Percentiles rank a stretch among this genome's conserved stretches.
phyloP scores from a whole-genome alignment of 2,888 invertebrate genomes.

The Thalpophila matura region DNA sequence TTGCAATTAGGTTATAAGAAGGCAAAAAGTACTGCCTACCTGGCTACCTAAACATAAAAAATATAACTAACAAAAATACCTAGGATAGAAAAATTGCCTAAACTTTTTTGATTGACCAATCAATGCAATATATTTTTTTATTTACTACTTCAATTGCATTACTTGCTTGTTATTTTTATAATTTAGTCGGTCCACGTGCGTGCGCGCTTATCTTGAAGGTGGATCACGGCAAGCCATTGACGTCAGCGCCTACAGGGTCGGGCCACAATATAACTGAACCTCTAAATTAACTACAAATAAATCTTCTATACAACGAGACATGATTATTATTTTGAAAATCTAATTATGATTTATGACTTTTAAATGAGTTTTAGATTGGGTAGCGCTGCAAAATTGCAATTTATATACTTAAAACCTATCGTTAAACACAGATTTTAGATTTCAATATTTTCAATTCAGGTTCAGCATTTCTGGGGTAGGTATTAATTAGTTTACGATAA shows the following conservation, averaged over 20 bases:
- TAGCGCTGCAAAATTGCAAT: neutral
- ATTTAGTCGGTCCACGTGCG: constrained; percentile 60
- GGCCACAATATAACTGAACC: constrained; percentile 49
- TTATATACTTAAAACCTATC: neutral
- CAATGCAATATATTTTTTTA: constrained; percentile 11
- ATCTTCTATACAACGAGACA: constrained; percentile 22
- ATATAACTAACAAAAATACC: neutral
- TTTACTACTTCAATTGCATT: constrained; percentile 42
- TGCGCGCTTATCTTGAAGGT: constrained; percentile 64
- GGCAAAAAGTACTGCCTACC: too few species aligned
- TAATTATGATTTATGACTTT: constrained; percentile 19
- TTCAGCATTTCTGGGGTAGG: too few species aligned
- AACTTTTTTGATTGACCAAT: constrained; percentile 7
- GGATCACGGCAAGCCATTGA: constrained; percentile 71
- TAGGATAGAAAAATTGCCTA: neutral
- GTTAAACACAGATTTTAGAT: too few species aligned
- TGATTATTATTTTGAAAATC: neutral
- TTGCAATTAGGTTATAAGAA: too few species aligned
- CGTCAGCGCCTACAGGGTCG: constrained; percentile 75
- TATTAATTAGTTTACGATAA: too few species aligned
- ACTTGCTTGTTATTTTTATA: constrained; percentile 44
- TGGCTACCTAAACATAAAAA: too few species aligned
- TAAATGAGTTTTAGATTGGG: neutral
- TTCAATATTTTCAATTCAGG: too few species aligned
- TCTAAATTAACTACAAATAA: constrained; percentile 35